Conservation (phyloP, 2,888 invertebrate genomes). For the Drosophila conformis region DNA sequence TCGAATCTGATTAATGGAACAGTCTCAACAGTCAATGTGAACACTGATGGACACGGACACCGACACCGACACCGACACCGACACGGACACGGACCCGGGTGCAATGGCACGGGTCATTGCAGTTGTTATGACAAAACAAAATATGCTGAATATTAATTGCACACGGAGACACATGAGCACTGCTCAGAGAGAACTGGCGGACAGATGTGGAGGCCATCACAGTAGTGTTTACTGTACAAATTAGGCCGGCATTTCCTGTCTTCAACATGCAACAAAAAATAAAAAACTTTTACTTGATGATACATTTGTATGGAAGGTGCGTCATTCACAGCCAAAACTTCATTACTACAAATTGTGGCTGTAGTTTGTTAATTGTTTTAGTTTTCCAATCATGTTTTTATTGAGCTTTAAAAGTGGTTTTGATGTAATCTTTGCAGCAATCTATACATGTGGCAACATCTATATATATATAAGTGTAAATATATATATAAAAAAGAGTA, state of each 20-base stretch:
- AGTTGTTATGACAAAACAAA: slow-evolving; percentile 47
- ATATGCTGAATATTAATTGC: slow-evolving; percentile 62
- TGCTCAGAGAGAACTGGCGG: slow-evolving; percentile 6
- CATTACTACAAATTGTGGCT: not conserved
- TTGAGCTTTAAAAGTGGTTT: not conserved
- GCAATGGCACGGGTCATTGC: slow-evolving; percentile 58
- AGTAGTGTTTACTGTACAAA: slow-evolving; percentile 37
- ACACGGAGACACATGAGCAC: slow-evolving; percentile 19
- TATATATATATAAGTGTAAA: not conserved
- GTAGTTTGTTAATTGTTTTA: slow-evolving; percentile 5
- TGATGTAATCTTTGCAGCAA: not conserved
- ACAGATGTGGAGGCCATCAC: slow-evolving; percentile 22
- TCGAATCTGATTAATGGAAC: slow-evolving; percentile 72
- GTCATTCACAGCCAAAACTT: slow-evolving; percentile 48
- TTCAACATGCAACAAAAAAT: not conserved
- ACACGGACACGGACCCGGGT: slow-evolving; percentile 39
- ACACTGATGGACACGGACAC: slow-evolving; percentile 51
- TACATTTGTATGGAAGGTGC: slow-evolving; percentile 30
- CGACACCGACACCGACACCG: slow-evolving; percentile 19
- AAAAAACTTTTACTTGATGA: slow-evolving; percentile 37
- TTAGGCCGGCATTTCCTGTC: slow-evolving; percentile 68
- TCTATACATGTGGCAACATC: not conserved
- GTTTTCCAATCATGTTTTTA: not conserved
- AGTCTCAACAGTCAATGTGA: slow-evolving; percentile 53
- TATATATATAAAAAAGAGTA: not conserved